Evolutionary conservation across 2,888 invertebrate genomes (phyloP).

Genomic region (Norana najaformis): DNA sequence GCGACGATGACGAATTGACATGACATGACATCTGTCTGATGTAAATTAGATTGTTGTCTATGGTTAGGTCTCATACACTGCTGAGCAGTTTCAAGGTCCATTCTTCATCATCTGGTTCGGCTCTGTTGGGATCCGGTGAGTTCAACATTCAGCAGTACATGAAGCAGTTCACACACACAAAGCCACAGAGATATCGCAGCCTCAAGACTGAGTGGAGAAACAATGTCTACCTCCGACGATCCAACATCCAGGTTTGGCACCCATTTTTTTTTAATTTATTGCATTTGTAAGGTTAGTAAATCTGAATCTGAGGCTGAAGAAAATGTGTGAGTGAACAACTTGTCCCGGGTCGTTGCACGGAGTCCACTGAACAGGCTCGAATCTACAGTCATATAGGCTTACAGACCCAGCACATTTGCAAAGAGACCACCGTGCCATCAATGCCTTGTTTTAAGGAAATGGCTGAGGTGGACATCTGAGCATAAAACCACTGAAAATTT

Average conservation of each 20-base stretch:
- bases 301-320: neutral
- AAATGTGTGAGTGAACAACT: neutral
- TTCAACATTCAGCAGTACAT: conserved; percentile 75
- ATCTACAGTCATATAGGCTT: neutral
- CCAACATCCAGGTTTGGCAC: conserved; percentile 60
- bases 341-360: neutral
- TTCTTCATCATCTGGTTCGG: conserved; percentile 38
- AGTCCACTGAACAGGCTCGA: neutral
- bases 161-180: conserved; percentile 96
- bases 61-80: conserved; percentile 74
- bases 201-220: conserved; percentile 99
- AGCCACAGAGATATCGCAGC: conserved; percentile 97
- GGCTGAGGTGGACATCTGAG: neutral
- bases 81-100: conserved; percentile 68
- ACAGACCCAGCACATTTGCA: neutral
- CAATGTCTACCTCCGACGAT: conserved; percentile 86
- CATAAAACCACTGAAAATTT: too few relatives aligned
- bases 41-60: neutral
- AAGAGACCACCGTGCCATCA: too few relatives aligned
- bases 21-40: too few relatives aligned
- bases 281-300: neutral
- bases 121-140: conserved; percentile 48
- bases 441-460: neutral
- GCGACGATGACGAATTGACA: too few relatives aligned
- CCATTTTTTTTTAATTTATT: neutral